Evolutionary conservation across 2,888 invertebrate species (phyloP).

Genomic region (Catocala nupta): DNA sequence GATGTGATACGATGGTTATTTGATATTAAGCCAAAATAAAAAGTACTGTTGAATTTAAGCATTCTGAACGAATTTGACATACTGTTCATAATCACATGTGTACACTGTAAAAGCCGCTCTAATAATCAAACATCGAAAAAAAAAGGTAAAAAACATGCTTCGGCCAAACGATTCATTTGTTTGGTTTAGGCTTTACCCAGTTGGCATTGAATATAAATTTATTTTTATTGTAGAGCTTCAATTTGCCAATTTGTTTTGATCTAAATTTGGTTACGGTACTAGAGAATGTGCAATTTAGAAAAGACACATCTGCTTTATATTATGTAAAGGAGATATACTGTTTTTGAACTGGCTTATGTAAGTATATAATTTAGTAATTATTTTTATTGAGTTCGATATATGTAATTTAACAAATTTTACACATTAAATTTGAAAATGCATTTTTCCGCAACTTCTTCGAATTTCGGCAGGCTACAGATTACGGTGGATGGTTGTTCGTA

Average conservation of each 20-base stretch:
- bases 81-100: constrained; percentile 19
- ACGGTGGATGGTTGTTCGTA: too few species aligned
- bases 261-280: constrained; percentile 24
- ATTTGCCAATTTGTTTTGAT: constrained; percentile 35
- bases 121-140: constrained; percentile 42
- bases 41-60: not conserved
- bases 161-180: constrained; percentile 41
- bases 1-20: too few species aligned
- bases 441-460: too few species aligned
- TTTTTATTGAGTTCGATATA: too few species aligned
- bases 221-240: constrained; percentile 27
- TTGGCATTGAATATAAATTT: constrained; percentile 27
- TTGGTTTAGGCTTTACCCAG: constrained; percentile 36
- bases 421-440: too few species aligned
- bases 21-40: too few species aligned
- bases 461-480: too few species aligned
- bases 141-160: constrained; percentile 30
- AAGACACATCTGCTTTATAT: too few species aligned
- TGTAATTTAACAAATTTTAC: too few species aligned
- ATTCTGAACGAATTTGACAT: constrained; percentile 18
- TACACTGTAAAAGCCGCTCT: constrained; percentile 23
- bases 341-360: too few species aligned
- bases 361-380: too few species aligned
- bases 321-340: too few species aligned
- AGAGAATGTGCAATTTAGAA: not conserved